Evolutionary conservation across 2,888 invertebrate genomes (phyloP), one percentile per base, ranked within the genome.

Genomic region (Globia sparganii): DNA sequence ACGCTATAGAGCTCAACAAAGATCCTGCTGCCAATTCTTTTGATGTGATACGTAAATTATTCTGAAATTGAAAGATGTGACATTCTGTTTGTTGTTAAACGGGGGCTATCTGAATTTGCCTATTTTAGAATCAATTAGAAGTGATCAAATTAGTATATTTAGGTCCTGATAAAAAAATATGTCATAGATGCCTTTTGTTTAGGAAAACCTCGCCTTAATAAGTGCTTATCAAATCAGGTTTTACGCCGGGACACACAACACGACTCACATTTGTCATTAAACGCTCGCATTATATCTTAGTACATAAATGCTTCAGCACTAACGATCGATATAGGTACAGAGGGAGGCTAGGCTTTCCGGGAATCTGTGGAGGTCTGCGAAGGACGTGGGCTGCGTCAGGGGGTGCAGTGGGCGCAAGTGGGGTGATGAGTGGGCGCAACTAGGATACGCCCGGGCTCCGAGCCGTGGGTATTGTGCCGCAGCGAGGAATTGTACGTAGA

Each of bases 351-450:
- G 76, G 76, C 53, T 77, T 70, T 72, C 68, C 71, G 49, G 31
- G 64, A 68, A 61, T 68, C 68, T 74, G 77, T 43, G 83, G 37
- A 67, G 68, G 46, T 53, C 46, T 74, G 59, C 11, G 46, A 58
- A 80, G 75, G 75, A 78, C 78, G 62, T 65, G 71, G 74, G 75
- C 21, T 72, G 86, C 64, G 74, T 61, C 65, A 59, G 70, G 68
- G 83, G 72, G 66, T 64, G 74, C 65, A 65, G 37, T 61, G 83
- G 78, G 82, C 59, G 70, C 40, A 13, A 53, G 31, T 15, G 28
- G 62, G 83, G 69, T 21, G 46, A 59, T 59, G 77, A 69, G 83
- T 72, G 83, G 83, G 83, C 69, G 86, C 83, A 85, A 56, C 73
- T 71, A 78, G 84, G 72, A 67, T 49, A 66, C 68, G 68, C 75